Conservation (phyloP, 2,888 invertebrate species). For the Drosophila yooni region DNA sequence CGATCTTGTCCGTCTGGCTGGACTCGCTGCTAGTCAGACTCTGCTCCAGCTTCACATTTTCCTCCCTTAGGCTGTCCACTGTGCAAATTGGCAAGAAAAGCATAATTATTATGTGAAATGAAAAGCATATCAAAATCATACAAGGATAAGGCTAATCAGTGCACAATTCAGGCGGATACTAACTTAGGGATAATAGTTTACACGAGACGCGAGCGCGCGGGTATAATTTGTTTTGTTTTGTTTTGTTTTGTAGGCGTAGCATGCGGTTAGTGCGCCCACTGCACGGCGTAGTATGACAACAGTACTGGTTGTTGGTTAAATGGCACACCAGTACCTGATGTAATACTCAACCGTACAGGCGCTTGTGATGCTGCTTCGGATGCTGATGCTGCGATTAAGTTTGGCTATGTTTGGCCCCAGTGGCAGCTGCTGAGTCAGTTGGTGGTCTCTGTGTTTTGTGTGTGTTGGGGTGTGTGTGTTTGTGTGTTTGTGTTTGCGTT, state of each 20-base stretch:
- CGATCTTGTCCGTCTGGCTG: conserved; percentile 92
- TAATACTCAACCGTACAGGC: conserved; percentile 96
- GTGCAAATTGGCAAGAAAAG: conserved; percentile 69
- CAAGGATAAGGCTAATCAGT: neutral
- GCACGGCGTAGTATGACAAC: conserved; percentile 95
- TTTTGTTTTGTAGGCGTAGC: conserved; percentile 41
- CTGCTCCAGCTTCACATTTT: conserved; percentile 90
- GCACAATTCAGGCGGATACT: neutral
- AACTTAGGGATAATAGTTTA: conserved; percentile 5
- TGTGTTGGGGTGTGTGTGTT: neutral
- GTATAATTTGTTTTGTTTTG: neutral
- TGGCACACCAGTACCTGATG: conserved; percentile 98
- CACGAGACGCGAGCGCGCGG: conserved; percentile 39
- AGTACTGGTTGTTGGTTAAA: conserved; percentile 89
- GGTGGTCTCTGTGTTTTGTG: neutral
- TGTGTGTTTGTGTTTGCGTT: neutral
- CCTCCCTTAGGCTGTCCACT: conserved; percentile 91
- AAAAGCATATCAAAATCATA: neutral
- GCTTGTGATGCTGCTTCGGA: conserved; percentile 70
- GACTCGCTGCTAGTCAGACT: conserved; percentile 88
- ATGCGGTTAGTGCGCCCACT: conserved; percentile 82
- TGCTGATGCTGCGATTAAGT: conserved; percentile 19
- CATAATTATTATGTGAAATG: conserved; percentile 1
- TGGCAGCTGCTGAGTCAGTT: conserved; percentile 16
- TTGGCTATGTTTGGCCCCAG: conserved; percentile 31